Evolutionary conservation across 2,888 invertebrate genomes (phyloP), one percentile per base, ranked within the genome.

Genomic region (Endotricha flammealis): DNA sequence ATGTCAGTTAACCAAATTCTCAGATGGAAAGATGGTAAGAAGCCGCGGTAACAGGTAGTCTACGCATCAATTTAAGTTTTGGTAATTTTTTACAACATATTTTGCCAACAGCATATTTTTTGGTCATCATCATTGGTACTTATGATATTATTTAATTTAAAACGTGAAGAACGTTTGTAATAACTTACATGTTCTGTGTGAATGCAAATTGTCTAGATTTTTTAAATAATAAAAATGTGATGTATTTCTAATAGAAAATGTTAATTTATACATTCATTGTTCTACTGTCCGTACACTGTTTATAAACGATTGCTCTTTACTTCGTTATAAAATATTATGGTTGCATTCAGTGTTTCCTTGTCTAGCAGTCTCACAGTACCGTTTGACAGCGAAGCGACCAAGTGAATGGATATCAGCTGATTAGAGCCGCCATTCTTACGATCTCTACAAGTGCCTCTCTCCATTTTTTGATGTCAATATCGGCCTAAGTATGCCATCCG

Each of bases 301-400:
- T 78, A 73, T 72, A 80, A 79, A 75, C 72, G 64, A 55, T 54
- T 48, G 51, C 51, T 64, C 68, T 71, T 74, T 66, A 70, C 65
- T 65, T 66, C 57, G 61, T 60, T 60, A 57, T 67, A 59, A n/a
- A 64, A 65, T 58, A 62, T 53, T 52, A 58, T 50, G 53, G 55
- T 43, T 50, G 57, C 57, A 56, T 59, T 57, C 63, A 63, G 65
- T 72, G 54, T 61, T 57, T 60, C 54, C 53, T 54, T 59, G 60
- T 46, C 59, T 63, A 51, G 58, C 64, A 55, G 48, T 64, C 54
- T 50, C 44, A 50, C 51, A 45, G 64, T 65, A 70, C 69, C 60
- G 66, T 61, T 61, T 46, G 41, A 38, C 42, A 41, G 49, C 48
- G 57, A 47, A 41, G 43, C 34, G 42, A 29, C 27, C 44, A 40